These are phyloP conservation scores for Eupeodes luniger DNA, from an alignment of 2,888 invertebrate species.

Conservation along the genomic window DNA sequence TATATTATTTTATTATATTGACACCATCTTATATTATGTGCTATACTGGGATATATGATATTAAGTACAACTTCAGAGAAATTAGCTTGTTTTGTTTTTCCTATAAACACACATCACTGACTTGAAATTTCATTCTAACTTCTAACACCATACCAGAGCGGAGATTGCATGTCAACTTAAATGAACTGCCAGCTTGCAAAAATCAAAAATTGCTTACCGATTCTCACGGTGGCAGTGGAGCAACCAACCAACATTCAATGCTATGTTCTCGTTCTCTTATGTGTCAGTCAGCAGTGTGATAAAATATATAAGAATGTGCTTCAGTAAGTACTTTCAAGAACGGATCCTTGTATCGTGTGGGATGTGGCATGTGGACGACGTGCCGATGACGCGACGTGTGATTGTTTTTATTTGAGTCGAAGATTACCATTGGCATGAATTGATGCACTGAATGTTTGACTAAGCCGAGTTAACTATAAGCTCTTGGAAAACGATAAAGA, in stretches of 20 bases:
- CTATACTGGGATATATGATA: neutral
- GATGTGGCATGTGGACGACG: neutral
- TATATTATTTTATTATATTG: neutral
- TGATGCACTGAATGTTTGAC: neutral
- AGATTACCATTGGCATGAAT: slow-evolving; percentile 2
- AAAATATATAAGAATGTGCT: neutral
- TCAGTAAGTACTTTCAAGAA: neutral
- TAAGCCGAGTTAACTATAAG: neutral
- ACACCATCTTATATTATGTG: neutral
- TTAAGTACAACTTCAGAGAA: neutral
- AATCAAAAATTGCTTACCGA: neutral
- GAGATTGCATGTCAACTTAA: slow-evolving; percentile 7
- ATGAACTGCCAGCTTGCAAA: slow-evolving; percentile 6
- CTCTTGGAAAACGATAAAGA: neutral
- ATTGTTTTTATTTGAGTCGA: slow-evolving; percentile 13
- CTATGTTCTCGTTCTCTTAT: too few relatives aligned
- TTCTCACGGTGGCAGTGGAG: neutral
- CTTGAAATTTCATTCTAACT: neutral
- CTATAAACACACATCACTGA: neutral
- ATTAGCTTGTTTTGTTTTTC: neutral
- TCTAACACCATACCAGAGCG: too few relatives aligned
- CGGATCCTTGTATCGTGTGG: slow-evolving; percentile 3
- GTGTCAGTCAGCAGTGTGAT: neutral
- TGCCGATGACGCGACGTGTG: neutral
- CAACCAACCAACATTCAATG: neutral